Evolutionary conservation across 2,113 vertebrate species (phyloP).

Genomic region (Chitala chitala): DNA sequence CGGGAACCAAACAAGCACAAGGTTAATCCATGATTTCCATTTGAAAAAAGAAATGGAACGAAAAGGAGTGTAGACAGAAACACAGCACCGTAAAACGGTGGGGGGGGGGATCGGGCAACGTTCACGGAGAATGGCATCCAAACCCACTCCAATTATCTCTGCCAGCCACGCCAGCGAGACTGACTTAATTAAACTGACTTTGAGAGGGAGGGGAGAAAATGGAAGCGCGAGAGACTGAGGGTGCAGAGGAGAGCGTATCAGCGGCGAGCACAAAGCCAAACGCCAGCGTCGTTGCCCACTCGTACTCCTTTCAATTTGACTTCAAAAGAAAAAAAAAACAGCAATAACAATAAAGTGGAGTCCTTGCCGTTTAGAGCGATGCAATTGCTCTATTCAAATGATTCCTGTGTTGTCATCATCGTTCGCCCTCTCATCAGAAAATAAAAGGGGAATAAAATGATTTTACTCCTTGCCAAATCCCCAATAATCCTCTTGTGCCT

Average conservation of each 20-base stretch:
- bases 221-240: constrained; percentile 60
- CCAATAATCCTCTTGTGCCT: constrained; percentile 62
- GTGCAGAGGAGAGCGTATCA: constrained; percentile 66
- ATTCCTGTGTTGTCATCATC: constrained; percentile 52
- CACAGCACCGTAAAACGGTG: constrained; percentile 53
- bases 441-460: constrained; percentile 56
- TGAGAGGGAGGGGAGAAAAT: constrained; percentile 55
- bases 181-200: constrained; percentile 78
- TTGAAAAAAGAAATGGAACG: constrained; percentile 54
- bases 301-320: constrained; percentile 66
- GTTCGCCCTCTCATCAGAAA: constrained; percentile 48
- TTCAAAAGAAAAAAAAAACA: constrained; percentile 60
- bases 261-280: constrained; percentile 67
- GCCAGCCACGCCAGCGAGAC: constrained; percentile 69
- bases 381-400: constrained; percentile 68
- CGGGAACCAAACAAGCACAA: constrained; percentile 38
- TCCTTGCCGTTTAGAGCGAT: constrained; percentile 52
- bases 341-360: constrained; percentile 59
- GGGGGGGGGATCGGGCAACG: constrained; percentile 54
- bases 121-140: constrained; percentile 73
- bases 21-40: constrained; percentile 63
- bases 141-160: constrained; percentile 78
- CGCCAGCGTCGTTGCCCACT: constrained; percentile 53
- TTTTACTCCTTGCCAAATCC: constrained; percentile 49
- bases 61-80: constrained; percentile 41